Evolutionary conservation across 2,888 invertebrate species (phyloP).

Genomic region (Odontothrips loti): DNA sequence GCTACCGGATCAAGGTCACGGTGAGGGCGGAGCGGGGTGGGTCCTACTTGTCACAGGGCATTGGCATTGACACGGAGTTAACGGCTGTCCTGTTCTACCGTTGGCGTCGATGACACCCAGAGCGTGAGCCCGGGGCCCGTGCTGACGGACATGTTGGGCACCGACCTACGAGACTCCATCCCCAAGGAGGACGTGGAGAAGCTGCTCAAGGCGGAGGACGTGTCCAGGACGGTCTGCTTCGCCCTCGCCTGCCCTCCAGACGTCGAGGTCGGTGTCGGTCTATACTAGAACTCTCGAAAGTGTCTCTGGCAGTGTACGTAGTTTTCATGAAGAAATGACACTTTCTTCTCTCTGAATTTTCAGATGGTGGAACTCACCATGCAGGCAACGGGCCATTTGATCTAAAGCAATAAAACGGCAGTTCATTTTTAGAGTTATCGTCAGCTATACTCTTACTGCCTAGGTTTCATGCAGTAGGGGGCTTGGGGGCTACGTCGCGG

Average conservation of each 20-base stretch:
- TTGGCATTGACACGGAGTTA: neutral
- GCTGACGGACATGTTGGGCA: neutral
- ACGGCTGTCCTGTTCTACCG: neutral
- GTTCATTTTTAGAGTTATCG: neutral
- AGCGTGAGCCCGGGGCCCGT: conserved; percentile 9
- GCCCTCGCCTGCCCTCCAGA: neutral
- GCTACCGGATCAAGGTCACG: conserved; percentile 9
- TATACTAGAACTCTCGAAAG: neutral
- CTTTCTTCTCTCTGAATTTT: neutral
- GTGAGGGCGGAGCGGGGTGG: neutral
- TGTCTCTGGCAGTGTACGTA: neutral
- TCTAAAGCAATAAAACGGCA: neutral
- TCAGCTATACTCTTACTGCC: no score
- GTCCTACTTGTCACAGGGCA: neutral
- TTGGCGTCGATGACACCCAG: neutral
- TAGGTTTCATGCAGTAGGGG: no score
- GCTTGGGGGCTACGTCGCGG: no score
- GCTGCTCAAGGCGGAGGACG: conserved; percentile 5
- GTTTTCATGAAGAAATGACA: neutral
- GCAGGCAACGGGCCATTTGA: neutral
- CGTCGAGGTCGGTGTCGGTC: neutral
- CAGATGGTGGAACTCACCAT: conserved; percentile 6
- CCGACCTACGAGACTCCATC: neutral
- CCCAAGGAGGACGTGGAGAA: neutral
- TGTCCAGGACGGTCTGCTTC: conserved; percentile 10